Evolutionary conservation across 1,140 invertebrate species (phyloP), one percentile per base, ranked within the genome.

Genomic region (Achatina immaculata): DNA sequence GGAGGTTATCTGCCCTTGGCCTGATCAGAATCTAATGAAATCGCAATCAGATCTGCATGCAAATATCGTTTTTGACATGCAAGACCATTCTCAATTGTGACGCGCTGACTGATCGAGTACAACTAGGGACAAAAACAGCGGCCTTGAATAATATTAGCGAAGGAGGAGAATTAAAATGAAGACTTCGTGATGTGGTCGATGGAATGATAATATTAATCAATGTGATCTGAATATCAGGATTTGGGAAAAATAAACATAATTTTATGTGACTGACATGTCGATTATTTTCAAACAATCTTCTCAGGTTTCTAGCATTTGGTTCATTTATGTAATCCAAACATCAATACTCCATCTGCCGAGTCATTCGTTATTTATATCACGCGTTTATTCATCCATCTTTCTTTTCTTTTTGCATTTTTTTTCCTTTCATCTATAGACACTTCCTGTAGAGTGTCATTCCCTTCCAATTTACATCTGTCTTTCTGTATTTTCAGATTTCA

Each of bases 41-140:
- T 58, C 55, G n/a, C 4, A 11, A 58, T 4, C 55, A 24, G n/a
- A 58, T 58, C 55, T 14, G 55, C n/a, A 58, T 58, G 55, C 55
- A 58, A 58, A 58, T 58, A 19, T 19, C 40, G 7, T 69, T 16
- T 69, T 42, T 69, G 66, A 69, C 66, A 69, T 69, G 66, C 34
- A 69, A 11, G 66, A 36, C 40, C 40, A 42, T 69, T 69, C 31
- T 69, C 4, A 9, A 69, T 69, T 69, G 34, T 69, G 66, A 16
- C 16, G 34, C 7, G 4, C 24, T 36, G 6, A 16, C n/a, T 36
- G 40, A 11, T 4, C 4, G 66, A 34, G 40, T 55, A 36, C 34
- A 36, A 36, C 40, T 69, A 11, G 4, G 7, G 40, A 34, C 34
- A 4, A 69, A 38, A 69, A 58, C 55, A 58, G n/a, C n/a, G 55